Conservation (phyloP, 1,140 invertebrate genomes). For the Pinna nobilis region DNA sequence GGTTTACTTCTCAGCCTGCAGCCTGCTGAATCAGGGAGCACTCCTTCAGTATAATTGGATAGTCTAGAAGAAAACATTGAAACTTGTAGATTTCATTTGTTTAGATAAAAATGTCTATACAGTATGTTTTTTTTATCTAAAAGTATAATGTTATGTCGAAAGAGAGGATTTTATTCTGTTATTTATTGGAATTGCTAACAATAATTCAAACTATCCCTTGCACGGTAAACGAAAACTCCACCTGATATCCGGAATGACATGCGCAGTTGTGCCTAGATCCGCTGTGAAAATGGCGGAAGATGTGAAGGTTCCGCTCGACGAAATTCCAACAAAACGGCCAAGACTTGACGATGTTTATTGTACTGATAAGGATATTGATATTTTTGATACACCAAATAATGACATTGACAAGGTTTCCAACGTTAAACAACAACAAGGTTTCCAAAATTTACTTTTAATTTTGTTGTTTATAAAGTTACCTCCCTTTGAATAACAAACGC, state of each 20-base stretch:
- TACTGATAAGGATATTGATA: constrained; percentile 8
- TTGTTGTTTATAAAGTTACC: no score
- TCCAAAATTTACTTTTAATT: no score
- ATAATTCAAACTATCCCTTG: neutral
- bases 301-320: constrained; percentile 26
- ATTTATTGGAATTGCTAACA: neutral
- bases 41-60: neutral
- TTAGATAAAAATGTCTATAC: neutral
- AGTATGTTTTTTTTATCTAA: neutral
- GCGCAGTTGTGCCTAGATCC: neutral
- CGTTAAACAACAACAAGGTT: no score
- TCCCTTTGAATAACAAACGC: neutral
- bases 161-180: neutral
- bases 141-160: neutral
- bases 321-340: constrained; percentile 40
- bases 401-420: neutral
- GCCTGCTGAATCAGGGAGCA: neutral
- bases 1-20: neutral
- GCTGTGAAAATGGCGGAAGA: constrained; percentile 50
- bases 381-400: constrained; percentile 12
- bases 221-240: neutral
- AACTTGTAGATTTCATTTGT: neutral
- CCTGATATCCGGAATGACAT: neutral
- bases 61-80: neutral
- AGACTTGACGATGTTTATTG: constrained; percentile 25